Base-by-base conservation (phyloP, 2,113 vertebrate genomes). In the Otis tarda region DNA sequence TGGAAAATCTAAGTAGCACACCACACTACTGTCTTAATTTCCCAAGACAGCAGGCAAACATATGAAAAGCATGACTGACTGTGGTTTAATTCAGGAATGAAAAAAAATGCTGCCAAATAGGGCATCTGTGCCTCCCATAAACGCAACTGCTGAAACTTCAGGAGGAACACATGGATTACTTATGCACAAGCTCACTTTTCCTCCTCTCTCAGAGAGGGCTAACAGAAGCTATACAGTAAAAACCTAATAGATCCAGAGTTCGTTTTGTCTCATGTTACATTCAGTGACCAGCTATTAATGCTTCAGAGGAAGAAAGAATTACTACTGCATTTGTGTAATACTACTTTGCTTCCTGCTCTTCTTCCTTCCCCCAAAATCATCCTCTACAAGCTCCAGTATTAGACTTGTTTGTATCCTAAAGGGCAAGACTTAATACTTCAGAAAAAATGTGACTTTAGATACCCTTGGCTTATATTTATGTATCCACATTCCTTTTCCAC, bases 261-360 rank as follows among this genome's bases (percentile, higher is more conserved):
- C 2, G 2, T 31, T 64, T 47, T 60, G 13, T 57, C 53, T 68
- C 43, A 23, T 1, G 4, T 63, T 78, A 24, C 0, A 0, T 49
- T 24, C 37, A 80, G 37, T 47, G 8, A 91, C 16, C 52, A 89
- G 28, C 39, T 41, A 73, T 27, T 3, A 12, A 14, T 20, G 21
- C 30, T 94, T 87, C 53, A 87, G 24, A 76, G 39, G 35, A 87
- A 64, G 18, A 39, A 78, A 56, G 23, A 9, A 59, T 9, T 8
- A 89, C 9, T 31, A 59, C 30, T 2, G 10, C 23, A 87, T 43
- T 43, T 43, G 14, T 43, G 19, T 21, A 53, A 6, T 25, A 74
- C 28, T 64, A 82, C 11, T 67, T 79, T 57, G 21, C 55, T 70
- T 69, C 64, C 49, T 11, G 14, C 37, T 61, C 30, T 59, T 31